These are phyloP conservation scores for Hypotaenidia philippensis DNA, from an alignment of 2,797 vertebrate genomes.

Conservation along the genomic window DNA sequence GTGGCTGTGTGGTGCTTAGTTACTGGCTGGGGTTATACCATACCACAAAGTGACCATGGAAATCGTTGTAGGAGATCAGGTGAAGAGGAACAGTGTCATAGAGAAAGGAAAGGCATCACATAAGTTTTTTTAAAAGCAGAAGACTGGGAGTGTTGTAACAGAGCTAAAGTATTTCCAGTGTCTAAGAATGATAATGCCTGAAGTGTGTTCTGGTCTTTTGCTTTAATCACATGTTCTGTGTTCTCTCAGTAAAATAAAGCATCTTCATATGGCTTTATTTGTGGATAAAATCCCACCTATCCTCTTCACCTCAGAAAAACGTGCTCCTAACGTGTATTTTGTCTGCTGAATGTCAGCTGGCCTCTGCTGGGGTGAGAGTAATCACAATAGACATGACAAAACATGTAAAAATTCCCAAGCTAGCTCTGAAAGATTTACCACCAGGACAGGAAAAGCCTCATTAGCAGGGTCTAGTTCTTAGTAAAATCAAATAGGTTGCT, in stretches of 20 bases:
- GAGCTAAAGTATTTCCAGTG: not conserved
- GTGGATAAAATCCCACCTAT: not conserved
- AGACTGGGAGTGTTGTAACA: not conserved
- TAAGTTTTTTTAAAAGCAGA: not conserved
- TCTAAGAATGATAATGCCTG: not conserved
- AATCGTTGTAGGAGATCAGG: not conserved
- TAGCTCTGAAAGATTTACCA: not conserved
- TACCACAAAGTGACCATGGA: not conserved
- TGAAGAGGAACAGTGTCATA: not conserved
- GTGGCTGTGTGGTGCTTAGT: too few relatives aligned
- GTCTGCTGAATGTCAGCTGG: not conserved
- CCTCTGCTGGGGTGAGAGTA: not conserved
- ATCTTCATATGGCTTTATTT: not conserved
- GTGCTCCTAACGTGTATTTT: not conserved
- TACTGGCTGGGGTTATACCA: too few relatives aligned
- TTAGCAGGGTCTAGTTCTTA: not conserved
- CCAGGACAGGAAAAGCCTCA: not conserved
- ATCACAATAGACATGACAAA: not conserved
- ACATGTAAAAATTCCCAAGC: not conserved
- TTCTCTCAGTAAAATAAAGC: not conserved
- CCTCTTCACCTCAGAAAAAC: not conserved
- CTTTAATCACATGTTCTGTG: not conserved
- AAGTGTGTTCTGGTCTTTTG: not conserved
- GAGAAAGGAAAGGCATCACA: not conserved
- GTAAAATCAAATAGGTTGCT: fast-evolving